These are phyloP conservation scores for Cephus nigrinus DNA, from an alignment of 2,888 invertebrate species.

Conservation along the genomic window DNA sequence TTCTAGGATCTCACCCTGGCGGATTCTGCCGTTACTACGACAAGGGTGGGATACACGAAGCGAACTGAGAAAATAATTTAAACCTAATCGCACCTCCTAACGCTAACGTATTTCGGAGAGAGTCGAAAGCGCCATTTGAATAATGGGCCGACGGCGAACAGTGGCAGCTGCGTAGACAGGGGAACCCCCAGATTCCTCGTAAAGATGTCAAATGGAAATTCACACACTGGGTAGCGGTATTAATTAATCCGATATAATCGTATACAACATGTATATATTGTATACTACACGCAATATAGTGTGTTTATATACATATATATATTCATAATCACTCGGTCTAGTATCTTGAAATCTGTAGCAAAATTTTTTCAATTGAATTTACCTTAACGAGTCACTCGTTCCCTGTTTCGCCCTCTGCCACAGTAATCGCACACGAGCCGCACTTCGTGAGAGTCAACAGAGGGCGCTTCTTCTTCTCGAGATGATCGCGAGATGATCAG, in stretches of 20 bases:
- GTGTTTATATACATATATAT: too few species aligned
- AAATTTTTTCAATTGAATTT: neutral
- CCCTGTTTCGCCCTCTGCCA: neutral
- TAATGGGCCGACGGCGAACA: neutral
- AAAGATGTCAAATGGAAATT: neutral
- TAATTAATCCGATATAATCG: neutral
- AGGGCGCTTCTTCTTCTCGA: neutral
- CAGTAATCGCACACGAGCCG: neutral
- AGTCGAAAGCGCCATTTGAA: neutral
- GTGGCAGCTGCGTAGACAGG: neutral
- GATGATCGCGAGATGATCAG: neutral
- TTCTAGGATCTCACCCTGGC: neutral
- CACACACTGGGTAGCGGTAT: neutral
- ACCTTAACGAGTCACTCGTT: neutral
- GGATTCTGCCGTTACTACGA: neutral
- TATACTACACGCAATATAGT: too few species aligned
- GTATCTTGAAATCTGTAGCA: neutral
- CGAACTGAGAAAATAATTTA: neutral
- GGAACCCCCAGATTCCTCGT: neutral
- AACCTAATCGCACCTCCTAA: neutral
- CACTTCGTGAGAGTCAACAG: neutral
- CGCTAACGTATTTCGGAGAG: neutral
- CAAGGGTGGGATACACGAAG: neutral
- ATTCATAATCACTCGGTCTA: neutral
- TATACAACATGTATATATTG: too few species aligned